Conservation (phyloP, 2,888 invertebrate genomes). For the Cepaea hortensis region DNA sequence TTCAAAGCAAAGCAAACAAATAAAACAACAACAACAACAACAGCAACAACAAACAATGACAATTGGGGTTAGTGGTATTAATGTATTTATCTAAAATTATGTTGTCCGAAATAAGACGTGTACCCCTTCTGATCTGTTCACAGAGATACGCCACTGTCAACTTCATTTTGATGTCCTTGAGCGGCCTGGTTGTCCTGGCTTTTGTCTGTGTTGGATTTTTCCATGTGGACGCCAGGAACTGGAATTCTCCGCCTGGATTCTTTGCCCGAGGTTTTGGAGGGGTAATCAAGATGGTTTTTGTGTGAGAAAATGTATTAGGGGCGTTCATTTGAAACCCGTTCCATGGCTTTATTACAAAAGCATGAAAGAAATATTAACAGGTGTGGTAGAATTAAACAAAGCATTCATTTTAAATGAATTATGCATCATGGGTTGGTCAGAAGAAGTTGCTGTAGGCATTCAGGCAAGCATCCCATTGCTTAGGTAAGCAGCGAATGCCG, state of each 20-base stretch:
- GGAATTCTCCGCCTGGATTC: conserved; percentile 85
- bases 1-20: too few species aligned
- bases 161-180: conserved; percentile 64
- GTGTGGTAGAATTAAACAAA: too few species aligned
- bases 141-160: conserved; percentile 67
- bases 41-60: not conserved
- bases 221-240: conserved; percentile 90
- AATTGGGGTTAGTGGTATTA: not conserved
- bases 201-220: conserved; percentile 83
- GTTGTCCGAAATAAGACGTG: not conserved
- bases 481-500: too few species aligned
- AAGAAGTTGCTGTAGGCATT: too few species aligned
- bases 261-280: conserved; percentile 89
- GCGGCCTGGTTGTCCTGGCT: conserved; percentile 65
- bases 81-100: not conserved
- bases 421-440: too few species aligned
- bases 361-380: too few species aligned
- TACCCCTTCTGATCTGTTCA: not conserved
- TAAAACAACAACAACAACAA: not conserved
- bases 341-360: too few species aligned
- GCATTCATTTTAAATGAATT: too few species aligned
- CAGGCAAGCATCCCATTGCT: too few species aligned
- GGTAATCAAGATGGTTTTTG: conserved; percentile 57
- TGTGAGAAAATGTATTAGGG: too few species aligned
- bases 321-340: too few species aligned